These are phyloP conservation scores for Cantharis lateralis DNA, from an alignment of 2,888 invertebrate genomes.

Conservation along the genomic window DNA sequence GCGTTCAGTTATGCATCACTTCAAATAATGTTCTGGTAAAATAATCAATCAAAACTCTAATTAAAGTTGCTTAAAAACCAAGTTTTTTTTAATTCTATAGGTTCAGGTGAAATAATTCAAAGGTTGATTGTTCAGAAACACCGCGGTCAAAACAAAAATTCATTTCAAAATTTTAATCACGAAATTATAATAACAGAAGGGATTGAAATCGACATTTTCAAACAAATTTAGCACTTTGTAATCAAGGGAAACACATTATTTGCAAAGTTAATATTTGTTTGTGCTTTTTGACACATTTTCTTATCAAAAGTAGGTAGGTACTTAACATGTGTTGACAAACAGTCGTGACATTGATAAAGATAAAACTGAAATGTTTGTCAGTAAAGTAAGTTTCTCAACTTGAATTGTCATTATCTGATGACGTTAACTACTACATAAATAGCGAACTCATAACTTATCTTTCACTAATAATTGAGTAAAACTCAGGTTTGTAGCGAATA, in stretches of 20 bases:
- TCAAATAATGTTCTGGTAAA: background rate
- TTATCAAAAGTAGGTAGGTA: slow-evolving; percentile 5
- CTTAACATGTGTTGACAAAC: slow-evolving; percentile 7
- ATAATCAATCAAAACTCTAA: background rate
- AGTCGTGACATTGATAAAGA: slow-evolving; percentile 12
- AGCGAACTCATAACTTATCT: background rate
- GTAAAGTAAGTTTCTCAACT: slow-evolving; percentile 8
- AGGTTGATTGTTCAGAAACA: background rate
- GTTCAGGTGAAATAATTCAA: background rate
- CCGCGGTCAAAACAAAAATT: background rate
- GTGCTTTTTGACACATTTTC: slow-evolving; percentile 10
- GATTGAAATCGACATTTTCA: background rate
- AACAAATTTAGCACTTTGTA: background rate
- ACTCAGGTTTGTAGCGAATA: background rate
- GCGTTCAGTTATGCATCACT: background rate
- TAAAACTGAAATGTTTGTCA: slow-evolving; percentile 20
- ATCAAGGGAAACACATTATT: background rate
- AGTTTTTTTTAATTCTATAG: background rate
- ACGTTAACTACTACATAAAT: background rate
- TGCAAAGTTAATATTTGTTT: background rate
- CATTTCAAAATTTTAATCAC: no score
- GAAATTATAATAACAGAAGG: background rate
- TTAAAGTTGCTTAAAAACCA: background rate
- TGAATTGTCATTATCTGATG: slow-evolving; percentile 17
- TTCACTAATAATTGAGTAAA: background rate